Base-by-base conservation (phyloP, 1,140 invertebrate species). In the Plutomurus gul region DNA sequence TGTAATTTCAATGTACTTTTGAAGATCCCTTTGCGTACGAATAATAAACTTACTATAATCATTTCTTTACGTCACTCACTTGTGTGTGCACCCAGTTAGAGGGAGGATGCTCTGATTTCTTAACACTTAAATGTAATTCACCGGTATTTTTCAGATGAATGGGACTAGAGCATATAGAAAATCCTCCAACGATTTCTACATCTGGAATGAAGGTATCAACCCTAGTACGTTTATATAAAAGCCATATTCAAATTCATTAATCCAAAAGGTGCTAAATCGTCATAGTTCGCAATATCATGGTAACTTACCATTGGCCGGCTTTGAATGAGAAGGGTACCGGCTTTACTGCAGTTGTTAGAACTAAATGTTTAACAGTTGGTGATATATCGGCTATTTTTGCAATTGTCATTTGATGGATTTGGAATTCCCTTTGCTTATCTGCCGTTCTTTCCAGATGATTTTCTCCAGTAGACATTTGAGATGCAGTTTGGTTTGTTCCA, bases 171-270 rank as follows among this genome's bases (percentile, higher is more conserved):
- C 81, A 85, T 82, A 88, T 87, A 4, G 86, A 87, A 82, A 85
- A 88, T 16, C 87, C 87, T 56, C 86, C 86, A 36, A 88, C 85
- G 47, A 75, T 84, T 6, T 85, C 81, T 10, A 86, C 49, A 30
- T 84, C 84, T n/a, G 87, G 87, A 7, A 87, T 86, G 73, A 85
- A 85, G 20, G 86, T 81, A 78, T 88, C 87, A 10, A 88, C 84
- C 87, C 87, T 88, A 81, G 7, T 83, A 82, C 36, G 73, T 33
- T 77, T 22, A 76, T 5, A 13, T 33, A 46, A 5, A 39, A 77
- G 40, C 4, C 16, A 56, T 7, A 11, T 75, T 39, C 33, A 60
- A 39, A 6, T 56, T 36, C 7, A 10, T 73, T 36, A 43, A 33
- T 75, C 10, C 5, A 25, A 36, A 36, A 13, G 10, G 30, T 33